A percentile compares a stretch with the other conserved stretches of the same genome.
Evolutionary conservation across 2,888 invertebrate species (phyloP).

Genomic region (Diarsia brunnea): DNA sequence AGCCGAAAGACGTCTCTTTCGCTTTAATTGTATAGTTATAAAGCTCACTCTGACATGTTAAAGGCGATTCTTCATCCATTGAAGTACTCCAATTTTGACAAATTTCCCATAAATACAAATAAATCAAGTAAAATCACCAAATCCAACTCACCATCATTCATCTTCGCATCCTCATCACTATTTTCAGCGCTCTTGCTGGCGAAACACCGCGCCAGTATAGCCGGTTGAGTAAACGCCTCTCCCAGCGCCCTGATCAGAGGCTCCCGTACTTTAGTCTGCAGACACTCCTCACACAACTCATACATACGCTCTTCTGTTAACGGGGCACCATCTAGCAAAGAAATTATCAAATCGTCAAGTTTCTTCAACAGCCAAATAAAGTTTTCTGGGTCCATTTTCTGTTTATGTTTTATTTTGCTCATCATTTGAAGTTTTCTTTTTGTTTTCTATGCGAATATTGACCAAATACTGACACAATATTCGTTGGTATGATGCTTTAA

Average conservation of each 20-base stretch:
- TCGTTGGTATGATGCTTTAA: neutral
- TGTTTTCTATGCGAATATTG: neutral
- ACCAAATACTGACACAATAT: slow-evolving; percentile 17
- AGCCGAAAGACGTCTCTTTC: neutral
- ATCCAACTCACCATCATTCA: slow-evolving; percentile 77
- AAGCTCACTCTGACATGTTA: neutral
- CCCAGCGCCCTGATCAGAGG: slow-evolving; percentile 94
- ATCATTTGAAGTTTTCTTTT: neutral
- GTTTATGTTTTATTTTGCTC: neutral
- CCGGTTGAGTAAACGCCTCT: slow-evolving; percentile 93
- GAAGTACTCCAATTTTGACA: neutral
- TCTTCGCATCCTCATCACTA: slow-evolving; percentile 66
- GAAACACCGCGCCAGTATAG: slow-evolving; percentile 93
- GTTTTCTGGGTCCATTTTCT: slow-evolving; percentile 53
- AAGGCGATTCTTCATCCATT: neutral
- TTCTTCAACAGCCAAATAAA: slow-evolving; percentile 67
- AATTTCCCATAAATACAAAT: neutral
- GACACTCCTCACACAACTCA: slow-evolving; percentile 94
- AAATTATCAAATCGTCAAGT: slow-evolving; percentile 74
- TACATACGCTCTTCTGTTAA: slow-evolving; percentile 94
- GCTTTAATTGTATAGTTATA: neutral
- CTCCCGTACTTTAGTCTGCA: slow-evolving; percentile 92
- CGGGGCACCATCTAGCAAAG: slow-evolving; percentile 83
- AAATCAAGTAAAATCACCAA: neutral
- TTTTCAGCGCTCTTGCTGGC: slow-evolving; percentile 82